Conservation (phyloP, 2,888 invertebrate species). For the Latrodectus elegans region DNA sequence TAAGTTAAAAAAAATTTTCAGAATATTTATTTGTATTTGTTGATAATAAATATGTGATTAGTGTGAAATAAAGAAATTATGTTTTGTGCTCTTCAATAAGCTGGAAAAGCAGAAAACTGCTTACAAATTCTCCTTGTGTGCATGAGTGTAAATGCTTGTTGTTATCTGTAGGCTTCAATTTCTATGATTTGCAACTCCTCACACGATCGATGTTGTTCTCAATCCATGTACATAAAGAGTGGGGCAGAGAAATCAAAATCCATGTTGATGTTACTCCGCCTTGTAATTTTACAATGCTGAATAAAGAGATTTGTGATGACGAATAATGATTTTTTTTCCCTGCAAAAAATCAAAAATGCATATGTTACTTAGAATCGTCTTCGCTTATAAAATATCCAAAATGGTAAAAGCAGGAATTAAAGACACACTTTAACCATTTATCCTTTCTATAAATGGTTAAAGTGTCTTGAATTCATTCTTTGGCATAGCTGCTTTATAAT, state of each 20-base stretch:
- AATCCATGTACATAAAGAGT: not conserved
- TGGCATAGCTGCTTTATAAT: no score
- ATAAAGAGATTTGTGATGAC: constrained; percentile 58
- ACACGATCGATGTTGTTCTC: not conserved
- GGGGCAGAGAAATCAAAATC: not conserved
- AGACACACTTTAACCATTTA: no score
- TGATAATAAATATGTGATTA: no score
- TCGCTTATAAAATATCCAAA: no score
- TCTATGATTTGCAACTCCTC: not conserved
- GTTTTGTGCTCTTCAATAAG: not conserved
- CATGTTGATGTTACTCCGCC: constrained; percentile 18
- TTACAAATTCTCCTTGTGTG: not conserved
- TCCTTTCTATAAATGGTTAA: no score
- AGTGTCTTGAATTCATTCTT: no score
- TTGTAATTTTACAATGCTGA: constrained; percentile 39
- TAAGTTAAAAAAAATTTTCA: no score
- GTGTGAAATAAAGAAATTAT: not conserved
- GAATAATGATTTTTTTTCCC: not conserved
- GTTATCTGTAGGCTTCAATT: not conserved
- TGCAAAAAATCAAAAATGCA: no score
- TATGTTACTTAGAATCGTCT: no score
- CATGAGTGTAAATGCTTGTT: not conserved
- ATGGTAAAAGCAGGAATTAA: no score
- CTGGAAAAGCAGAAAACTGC: not conserved
- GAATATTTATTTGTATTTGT: no score